phyloP scores from a whole-genome alignment of 2,113 vertebrate genomes.

The Mandrillus leucophaeus region DNA sequence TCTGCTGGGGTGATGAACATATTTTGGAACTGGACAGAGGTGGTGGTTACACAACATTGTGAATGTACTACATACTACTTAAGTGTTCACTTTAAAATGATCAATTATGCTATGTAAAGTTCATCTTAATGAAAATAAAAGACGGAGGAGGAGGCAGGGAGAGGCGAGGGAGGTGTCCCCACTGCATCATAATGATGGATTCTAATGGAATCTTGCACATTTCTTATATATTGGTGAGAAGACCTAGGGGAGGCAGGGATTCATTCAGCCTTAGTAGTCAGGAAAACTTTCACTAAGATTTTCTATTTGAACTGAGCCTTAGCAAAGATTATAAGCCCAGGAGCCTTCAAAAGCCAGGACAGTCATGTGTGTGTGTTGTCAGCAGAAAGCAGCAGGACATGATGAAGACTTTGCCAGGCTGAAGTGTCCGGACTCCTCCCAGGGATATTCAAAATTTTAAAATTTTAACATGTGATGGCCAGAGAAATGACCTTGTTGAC shows the following conservation, averaged over 20 bases:
- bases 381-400: neutral
- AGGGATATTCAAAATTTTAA: neutral
- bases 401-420: neutral
- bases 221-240: neutral
- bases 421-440: neutral
- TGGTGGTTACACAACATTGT: neutral
- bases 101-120: neutral
- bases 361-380: neutral
- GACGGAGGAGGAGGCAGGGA: neutral
- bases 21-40: neutral
- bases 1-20: neutral
- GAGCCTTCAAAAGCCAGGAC: neutral
- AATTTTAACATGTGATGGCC: neutral
- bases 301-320: conserved; percentile 33
- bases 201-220: neutral
- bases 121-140: neutral
- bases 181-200: neutral
- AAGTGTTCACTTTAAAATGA: neutral
- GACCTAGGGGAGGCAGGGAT: neutral
- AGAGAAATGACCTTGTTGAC: neutral
- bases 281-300: neutral
- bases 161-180: neutral
- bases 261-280: conserved; percentile 33
- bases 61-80: neutral
- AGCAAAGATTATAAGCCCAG: conserved; percentile 37